Base-by-base conservation (phyloP, 2,797 vertebrate genomes). In the Sebastes elongatus region DNA sequence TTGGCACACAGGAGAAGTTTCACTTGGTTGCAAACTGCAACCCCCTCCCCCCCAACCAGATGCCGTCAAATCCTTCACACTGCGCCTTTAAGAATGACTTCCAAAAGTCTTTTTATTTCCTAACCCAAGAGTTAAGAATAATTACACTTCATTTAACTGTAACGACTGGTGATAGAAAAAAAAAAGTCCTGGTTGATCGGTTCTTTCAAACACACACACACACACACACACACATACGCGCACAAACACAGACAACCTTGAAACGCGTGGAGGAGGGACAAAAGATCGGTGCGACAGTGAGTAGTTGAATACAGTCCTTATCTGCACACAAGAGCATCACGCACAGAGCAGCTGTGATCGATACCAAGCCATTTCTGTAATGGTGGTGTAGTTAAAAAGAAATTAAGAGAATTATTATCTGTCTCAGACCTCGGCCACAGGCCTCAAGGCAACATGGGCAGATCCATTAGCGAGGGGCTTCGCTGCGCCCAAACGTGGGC, bases 341-440 rank as follows among this genome's bases (percentile, higher is more conserved):
- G 25, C 46, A 56, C 16, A 35, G 84, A 87, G 86, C 82, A 85
- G 84, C 85, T 78, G 86, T 94, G 94, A 95, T 96, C 89, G 78
- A 96, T 95, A 92, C 76, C 20, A 16, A 83, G 83, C 81, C 82
- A 87, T 90, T 84, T 90, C 89, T 88, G 86, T 93, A 95, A 95
- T 95, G 87, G 93, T 42, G 63, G 71, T 62, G 91, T 88, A 94
- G 94, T 95, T 96, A 95, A 95, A 96, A 96, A 96, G 92, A 92
- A 94, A 95, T 96, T 94, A 95, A 92, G 94, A 94, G 84, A 95
- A 93, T 95, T 94, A 94, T 94, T 91, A 93, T 94, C 92, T 81
- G 81, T 91, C 88, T 89, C 71, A 33, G 74, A 79, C 78, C 69
- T 89, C 49, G 22, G 81, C 84, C 55, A 13, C 81, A 74, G 79